These are phyloP conservation scores for Sciaenops ocellatus DNA, from an alignment of 2,797 vertebrate species.

Conservation along the genomic window DNA sequence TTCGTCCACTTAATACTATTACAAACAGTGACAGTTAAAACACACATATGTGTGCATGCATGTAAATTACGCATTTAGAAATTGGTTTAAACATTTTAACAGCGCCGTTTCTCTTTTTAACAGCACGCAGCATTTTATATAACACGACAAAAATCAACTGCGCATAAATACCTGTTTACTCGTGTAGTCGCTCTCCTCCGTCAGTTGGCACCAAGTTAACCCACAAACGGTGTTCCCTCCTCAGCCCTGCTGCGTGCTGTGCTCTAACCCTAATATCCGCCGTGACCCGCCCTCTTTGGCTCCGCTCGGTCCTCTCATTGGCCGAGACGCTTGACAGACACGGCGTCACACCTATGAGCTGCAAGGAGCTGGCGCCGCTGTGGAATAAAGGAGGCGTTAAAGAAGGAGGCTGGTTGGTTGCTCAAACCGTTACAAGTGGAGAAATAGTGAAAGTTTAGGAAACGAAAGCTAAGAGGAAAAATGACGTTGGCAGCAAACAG, in stretches of 20 bases:
- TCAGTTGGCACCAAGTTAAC: fast-evolving
- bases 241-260: not conserved
- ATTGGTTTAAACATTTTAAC: not conserved
- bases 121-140: not conserved
- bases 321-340: slow-evolving; percentile 15
- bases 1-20: too few relatives aligned
- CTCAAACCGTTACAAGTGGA: fast-evolving
- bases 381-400: too few relatives aligned
- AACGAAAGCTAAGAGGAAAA: slow-evolving; percentile 16
- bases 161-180: slow-evolving; percentile 28
- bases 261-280: fast-evolving
- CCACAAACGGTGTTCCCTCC: fast-evolving
- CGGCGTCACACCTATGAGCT: fast-evolving
- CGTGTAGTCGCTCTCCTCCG: fast-evolving
- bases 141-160: fast-evolving
- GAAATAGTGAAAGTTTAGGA: slow-evolving; percentile 42
- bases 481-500: not conserved
- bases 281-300: slow-evolving; percentile 16
- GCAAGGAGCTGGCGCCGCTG: not conserved
- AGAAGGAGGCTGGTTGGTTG: fast-evolving
- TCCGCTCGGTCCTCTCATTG: slow-evolving; percentile 25
- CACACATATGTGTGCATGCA: not conserved
- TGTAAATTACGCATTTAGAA: too few relatives aligned
- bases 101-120: not conserved
- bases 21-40: too few relatives aligned